Percentiles rank a stretch among this genome's conserved stretches.
phyloP scores from a whole-genome alignment of 2,113 vertebrate species.

The Anarhynchus alexandrinus region DNA sequence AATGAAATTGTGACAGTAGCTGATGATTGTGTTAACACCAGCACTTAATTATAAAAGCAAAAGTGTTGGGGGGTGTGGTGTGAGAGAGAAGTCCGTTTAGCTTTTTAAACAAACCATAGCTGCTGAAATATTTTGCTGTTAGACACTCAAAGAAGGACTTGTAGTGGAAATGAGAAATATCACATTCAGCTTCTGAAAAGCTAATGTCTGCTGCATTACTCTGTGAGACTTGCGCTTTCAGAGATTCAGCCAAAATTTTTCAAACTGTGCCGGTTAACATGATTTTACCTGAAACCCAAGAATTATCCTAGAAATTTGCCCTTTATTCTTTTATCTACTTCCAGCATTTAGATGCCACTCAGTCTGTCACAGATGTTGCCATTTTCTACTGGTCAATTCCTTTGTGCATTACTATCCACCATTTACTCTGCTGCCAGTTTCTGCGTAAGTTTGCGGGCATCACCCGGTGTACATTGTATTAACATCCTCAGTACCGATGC shows the following conservation, averaged over 20 bases:
- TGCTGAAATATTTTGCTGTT: neutral
- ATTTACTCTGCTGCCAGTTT: neutral
- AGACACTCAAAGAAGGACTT: neutral
- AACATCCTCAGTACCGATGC: neutral
- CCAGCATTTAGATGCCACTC: neutral
- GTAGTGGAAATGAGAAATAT: neutral
- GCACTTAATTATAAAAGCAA: neutral
- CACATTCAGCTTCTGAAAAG: neutral
- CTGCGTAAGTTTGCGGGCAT: neutral
- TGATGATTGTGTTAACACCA: neutral
- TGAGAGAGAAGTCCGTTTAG: neutral
- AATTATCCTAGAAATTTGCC: neutral
- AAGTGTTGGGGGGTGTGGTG: neutral
- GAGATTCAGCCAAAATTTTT: neutral
- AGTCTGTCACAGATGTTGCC: neutral
- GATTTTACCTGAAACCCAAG: neutral
- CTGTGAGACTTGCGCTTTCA: neutral
- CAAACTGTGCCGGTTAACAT: neutral
- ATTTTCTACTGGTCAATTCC: accelerated
- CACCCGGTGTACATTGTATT: neutral
- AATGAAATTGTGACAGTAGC: neutral
- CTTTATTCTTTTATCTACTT: neutral
- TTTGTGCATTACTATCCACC: neutral
- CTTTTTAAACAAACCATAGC: neutral
- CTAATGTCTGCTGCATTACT: neutral